Evolutionary conservation across 2,888 invertebrate genomes (phyloP), one percentile per base, ranked within the genome.

Genomic region (Sminthurinus aureus): DNA sequence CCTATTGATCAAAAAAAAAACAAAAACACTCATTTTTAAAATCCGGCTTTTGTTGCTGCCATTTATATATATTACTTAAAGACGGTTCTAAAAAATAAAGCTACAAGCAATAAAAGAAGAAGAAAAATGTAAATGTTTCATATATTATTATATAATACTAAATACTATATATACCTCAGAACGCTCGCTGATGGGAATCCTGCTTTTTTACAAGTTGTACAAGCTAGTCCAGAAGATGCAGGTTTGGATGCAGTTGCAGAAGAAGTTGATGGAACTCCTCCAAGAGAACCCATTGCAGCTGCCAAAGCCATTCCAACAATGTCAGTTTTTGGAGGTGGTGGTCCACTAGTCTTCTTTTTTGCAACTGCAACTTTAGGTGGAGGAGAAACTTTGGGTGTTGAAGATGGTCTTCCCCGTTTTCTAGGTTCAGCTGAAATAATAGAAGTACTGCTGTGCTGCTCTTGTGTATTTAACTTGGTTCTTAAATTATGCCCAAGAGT

Each of bases 241-340:
- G 58, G 13, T 58, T 13, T 15, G 13, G 58, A 58, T 52, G 52
- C 13, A 13, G 58, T 15, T 6, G 58, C 2, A 13, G 58, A 3
- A 58, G 58, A 58, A 58, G 58, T 58, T 9, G 64, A n/a, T 9
- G 64, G 3, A 22, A 22, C 12, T 66, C 8, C 12, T 24, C 24
- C 24, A 3, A 3, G 74, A 18, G 38, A 38, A 38, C 74, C 58
- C 74, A 83, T 64, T 12, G 83, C 83, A 20, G 83, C 83, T 24
- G 83, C 69, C 11, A 83, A 79, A 6, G 83, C 83, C 66, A 83
- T 22, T 9, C 83, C 83, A 15, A 83, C 50, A 66, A 83, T 83
- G 58, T 83, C 83, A 20, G 64, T n/a, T 51, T 51, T 71, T 0
- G n/a, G 22, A 12, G 52, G 22, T 18, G 83, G 83, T 50, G 83